These are phyloP conservation scores for Omphaloscelis lunosa DNA, from an alignment of 2,888 invertebrate genomes.

Conservation along the genomic window DNA sequence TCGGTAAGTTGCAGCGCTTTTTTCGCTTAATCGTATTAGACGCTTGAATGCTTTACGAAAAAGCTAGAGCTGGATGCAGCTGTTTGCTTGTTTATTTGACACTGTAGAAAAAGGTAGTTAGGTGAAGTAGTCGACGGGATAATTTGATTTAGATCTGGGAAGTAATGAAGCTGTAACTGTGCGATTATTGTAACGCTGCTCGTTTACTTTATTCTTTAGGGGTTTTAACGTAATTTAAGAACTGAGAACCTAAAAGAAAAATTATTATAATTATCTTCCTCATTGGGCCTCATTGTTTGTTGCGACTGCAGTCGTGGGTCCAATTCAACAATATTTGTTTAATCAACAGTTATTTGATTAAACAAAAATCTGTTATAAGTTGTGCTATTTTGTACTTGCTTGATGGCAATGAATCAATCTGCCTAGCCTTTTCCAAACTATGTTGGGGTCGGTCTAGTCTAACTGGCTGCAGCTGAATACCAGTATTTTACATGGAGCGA, in stretches of 20 bases:
- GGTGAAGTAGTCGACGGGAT: conserved; percentile 10
- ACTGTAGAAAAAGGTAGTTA: not conserved
- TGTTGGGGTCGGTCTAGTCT: no score
- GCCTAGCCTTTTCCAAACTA: no score
- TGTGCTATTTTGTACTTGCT: no score
- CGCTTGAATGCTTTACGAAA: conserved; percentile 21
- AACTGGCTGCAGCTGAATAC: no score
- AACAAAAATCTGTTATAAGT: no score
- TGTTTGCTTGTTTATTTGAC: conserved; percentile 23
- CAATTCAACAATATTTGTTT: no score
- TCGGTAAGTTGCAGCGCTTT: conserved; percentile 32
- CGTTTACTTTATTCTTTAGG: not conserved
- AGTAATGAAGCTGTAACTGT: not conserved
- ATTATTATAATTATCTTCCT: no score
- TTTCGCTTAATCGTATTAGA: conserved; percentile 37
- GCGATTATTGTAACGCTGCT: not conserved
- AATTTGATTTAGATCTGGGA: not conserved
- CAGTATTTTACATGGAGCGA: no score
- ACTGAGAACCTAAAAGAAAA: not conserved
- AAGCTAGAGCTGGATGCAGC: conserved; percentile 36
- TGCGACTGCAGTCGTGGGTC: no score
- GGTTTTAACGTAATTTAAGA: not conserved
- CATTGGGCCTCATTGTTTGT: no score
- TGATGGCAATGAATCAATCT: no score
- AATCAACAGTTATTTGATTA: no score